These are phyloP conservation scores for Ciconia boyciana DNA, from an alignment of 2,113 vertebrate genomes.

Conservation along the genomic window DNA sequence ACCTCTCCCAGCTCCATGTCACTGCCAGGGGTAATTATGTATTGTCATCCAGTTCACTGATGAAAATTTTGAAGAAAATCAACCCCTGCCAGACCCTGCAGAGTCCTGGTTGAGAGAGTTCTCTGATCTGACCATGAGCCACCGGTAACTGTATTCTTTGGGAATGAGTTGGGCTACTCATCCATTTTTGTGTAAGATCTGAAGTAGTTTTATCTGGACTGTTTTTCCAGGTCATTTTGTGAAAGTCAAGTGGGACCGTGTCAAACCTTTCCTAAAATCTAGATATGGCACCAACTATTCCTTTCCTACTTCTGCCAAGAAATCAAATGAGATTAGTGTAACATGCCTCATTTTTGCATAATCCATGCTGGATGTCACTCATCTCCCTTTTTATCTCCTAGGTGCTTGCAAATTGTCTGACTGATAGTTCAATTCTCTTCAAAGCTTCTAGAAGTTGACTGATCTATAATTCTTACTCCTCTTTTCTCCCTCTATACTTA, in stretches of 20 bases:
- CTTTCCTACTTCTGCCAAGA: background rate
- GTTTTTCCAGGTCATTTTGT: background rate
- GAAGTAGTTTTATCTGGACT: background rate
- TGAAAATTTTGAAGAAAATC: background rate
- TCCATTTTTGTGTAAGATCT: background rate
- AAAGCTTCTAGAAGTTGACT: conserved; percentile 33
- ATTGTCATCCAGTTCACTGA: background rate
- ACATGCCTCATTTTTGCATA: background rate
- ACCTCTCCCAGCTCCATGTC: background rate
- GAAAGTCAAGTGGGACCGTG: background rate
- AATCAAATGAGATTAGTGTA: background rate
- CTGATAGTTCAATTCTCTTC: conserved; percentile 4
- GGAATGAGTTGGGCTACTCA: background rate
- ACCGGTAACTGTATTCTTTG: background rate
- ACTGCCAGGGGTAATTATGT: background rate
- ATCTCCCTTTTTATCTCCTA: conserved; percentile 31
- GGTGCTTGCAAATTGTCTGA: conserved; percentile 22
- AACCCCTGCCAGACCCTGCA: background rate
- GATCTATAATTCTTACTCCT: conserved; percentile 28
- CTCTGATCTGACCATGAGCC: background rate
- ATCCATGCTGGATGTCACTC: conserved; percentile 4
- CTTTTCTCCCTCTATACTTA: conserved; percentile 7
- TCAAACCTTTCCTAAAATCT: background rate
- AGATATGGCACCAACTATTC: background rate
- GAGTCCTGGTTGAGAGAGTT: background rate